Evolutionary conservation across 2,797 vertebrate species (phyloP), one percentile per base, ranked within the genome.

Genomic region (Picus viridis): DNA sequence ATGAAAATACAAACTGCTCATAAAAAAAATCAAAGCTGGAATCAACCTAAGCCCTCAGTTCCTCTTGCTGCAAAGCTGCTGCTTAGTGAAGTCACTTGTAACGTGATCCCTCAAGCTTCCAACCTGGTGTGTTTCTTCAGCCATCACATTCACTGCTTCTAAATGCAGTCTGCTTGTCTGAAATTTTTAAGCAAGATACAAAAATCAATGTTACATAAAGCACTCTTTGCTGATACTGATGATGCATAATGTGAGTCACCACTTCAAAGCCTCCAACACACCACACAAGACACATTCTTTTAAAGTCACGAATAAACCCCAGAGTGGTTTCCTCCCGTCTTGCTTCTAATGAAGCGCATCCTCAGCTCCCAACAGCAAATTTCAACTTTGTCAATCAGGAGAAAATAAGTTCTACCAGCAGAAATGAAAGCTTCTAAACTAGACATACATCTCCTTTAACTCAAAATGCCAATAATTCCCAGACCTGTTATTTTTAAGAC

Each of bases 181-280:
- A 95, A 94, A 84, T 61, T 76, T 77, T 89, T 92, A 92, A 90
- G 53, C 39, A 86, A 87, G 86, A 85, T 58, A 88, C 81, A 85
- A 85, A 90, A 92, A 78, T 63, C 90, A 43, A 43, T 45, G 84
- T 94, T 96, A 96, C 12, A 94, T 95, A 95, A 96, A 94, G 90
- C 57, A 43, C 70, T 92, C 62, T 61, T 88, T 88, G 82, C 85
- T 91, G 70, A 94, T 96, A 89, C 87, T 76, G 90, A 89, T 95
- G 94, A 96, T 94, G 89, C 90, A 93, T 67, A 89, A 62, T 27
- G 49, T 95, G 96, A 96, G 80, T 95, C 94, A 95, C 77, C 71
- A 73, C 83, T 96, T 96, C 90, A 95, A 91, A 96, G 90, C 90
- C 85, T 92, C 85, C 93, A 95, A 93, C 94, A 93, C 77, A 84